Evolutionary conservation across 2,888 invertebrate species (phyloP).

Genomic region (Eulithis testata): DNA sequence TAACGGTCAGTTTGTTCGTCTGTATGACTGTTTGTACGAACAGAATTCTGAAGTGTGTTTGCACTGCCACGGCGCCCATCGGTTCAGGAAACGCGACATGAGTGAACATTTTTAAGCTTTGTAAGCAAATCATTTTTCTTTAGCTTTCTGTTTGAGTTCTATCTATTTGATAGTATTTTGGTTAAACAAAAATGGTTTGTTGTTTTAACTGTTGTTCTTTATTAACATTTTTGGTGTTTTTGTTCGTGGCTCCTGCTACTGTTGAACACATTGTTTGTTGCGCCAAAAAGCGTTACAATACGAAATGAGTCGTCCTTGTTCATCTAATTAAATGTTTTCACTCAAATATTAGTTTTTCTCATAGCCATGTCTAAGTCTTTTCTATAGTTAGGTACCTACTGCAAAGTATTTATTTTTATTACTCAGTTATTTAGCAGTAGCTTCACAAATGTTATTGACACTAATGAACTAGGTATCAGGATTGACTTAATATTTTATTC

Average conservation of each 20-base stretch:
- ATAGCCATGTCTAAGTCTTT: neutral
- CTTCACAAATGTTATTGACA: too few species aligned
- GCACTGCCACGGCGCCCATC: constrained; percentile 5
- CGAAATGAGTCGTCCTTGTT: constrained; percentile 10
- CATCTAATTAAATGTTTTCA: constrained; percentile 19
- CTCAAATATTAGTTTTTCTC: constrained; percentile 30
- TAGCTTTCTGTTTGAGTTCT: constrained; percentile 1
- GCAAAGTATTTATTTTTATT: too few species aligned
- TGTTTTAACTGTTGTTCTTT: constrained; percentile 35
- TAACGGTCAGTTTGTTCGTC: constrained; percentile 30
- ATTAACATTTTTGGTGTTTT: constrained; percentile 33
- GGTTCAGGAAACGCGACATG: constrained; percentile 13
- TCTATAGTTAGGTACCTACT: too few species aligned
- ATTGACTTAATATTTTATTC: neutral
- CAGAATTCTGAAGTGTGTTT: constrained; percentile 29
- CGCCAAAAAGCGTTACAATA: constrained; percentile 9
- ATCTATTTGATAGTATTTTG: constrained; percentile 1
- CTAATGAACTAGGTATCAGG: neutral
- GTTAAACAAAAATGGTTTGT: constrained; percentile 44
- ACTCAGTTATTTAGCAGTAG: too few species aligned
- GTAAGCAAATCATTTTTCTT: constrained; percentile 39
- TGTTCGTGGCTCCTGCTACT: constrained; percentile 43
- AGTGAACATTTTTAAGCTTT: constrained; percentile 27
- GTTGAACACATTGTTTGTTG: constrained; percentile 43
- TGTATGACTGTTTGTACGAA: constrained; percentile 24